Evolutionary conservation across 2,888 invertebrate species (phyloP).

Genomic region (Hemicrepidius hirtus): DNA sequence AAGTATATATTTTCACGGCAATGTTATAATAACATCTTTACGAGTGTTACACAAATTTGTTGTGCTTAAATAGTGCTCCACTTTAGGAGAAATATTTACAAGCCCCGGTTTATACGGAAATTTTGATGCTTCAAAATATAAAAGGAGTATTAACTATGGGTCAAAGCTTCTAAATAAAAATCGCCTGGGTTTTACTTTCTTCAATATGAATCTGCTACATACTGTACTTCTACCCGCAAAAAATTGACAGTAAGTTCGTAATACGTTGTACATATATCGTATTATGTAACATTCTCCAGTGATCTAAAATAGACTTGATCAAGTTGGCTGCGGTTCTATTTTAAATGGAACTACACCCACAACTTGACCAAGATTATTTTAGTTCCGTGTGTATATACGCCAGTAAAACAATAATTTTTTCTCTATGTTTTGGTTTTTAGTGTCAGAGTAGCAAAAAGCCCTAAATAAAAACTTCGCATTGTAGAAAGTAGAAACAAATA

Average conservation of each 20-base stretch:
- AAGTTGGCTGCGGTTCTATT: too few relatives aligned
- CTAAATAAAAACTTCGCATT: conserved; percentile 1
- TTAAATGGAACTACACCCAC: too few relatives aligned
- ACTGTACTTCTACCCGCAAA: too few relatives aligned
- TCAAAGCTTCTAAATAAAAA: conserved; percentile 13
- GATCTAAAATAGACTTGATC: too few relatives aligned
- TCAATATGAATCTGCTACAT: not conserved
- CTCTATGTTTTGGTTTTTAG: too few relatives aligned
- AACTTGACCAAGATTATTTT: too few relatives aligned
- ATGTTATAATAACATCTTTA: conserved; percentile 41
- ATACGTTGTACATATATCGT: too few relatives aligned
- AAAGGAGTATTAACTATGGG: conserved; percentile 14
- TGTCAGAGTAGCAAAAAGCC: not conserved
- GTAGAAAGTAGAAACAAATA: conserved; percentile 8
- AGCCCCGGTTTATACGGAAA: conserved; percentile 11
- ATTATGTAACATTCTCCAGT: too few relatives aligned
- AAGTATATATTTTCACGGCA: conserved; percentile 47
- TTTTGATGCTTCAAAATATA: conserved; percentile 15
- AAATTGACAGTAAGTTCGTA: too few relatives aligned
- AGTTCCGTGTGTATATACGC: too few relatives aligned
- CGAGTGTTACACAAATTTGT: conserved; percentile 39
- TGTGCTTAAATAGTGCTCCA: conserved; percentile 38
- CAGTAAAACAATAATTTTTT: too few relatives aligned
- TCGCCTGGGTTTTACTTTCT: not conserved
- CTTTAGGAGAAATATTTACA: conserved; percentile 33